Conservation (phyloP, 2,888 invertebrate genomes). For the Myopa tessellatipennis region DNA sequence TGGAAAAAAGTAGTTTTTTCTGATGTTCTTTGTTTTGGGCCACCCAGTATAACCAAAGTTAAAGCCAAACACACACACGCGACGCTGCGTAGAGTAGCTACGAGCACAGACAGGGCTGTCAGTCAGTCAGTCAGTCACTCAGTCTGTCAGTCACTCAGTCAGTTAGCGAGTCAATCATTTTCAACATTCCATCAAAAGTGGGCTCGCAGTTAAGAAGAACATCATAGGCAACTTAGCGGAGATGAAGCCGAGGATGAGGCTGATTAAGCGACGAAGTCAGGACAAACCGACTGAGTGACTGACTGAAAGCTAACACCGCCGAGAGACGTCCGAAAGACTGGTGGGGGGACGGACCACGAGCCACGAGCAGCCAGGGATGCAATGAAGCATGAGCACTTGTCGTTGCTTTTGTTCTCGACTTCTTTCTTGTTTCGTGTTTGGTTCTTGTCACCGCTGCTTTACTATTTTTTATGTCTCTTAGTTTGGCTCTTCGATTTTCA, state of each 20-base stretch:
- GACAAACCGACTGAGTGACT: not conserved
- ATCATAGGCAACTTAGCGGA: not conserved
- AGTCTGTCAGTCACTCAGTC: no score
- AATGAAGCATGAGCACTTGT: conserved; percentile 16
- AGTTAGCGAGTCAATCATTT: no score
- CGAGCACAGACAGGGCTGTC: no score
- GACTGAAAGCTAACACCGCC: not conserved
- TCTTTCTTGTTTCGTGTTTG: no score
- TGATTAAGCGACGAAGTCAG: no score
- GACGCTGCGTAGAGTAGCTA: not conserved
- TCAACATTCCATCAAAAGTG: no score
- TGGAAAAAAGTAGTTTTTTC: no score
- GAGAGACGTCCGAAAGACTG: not conserved
- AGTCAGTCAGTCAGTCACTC: no score
- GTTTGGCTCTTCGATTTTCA: conserved; percentile 9
- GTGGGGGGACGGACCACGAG: not conserved
- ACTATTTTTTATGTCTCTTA: not conserved
- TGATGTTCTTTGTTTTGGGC: no score
- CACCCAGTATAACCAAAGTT: no score
- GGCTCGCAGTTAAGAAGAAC: no score
- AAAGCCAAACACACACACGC: not conserved
- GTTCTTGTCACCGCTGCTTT: not conserved
- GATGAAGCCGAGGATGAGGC: not conserved
- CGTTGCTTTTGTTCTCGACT: not conserved
- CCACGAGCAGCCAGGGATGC: not conserved